These are phyloP conservation scores for Drosophila orosa DNA, from an alignment of 1,140 invertebrate species.

Conservation along the genomic window DNA sequence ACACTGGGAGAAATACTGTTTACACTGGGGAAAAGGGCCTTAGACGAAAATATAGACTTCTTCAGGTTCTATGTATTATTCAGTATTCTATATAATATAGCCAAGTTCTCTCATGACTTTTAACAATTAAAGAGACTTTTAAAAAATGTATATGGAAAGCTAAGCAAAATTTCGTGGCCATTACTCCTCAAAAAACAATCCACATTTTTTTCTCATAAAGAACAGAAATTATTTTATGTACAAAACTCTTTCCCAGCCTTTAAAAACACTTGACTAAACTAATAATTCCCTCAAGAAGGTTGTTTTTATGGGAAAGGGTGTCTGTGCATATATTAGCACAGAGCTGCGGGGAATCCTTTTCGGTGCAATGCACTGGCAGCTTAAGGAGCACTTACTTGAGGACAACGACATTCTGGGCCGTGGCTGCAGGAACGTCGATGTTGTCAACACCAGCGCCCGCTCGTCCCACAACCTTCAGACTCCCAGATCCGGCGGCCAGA, in stretches of 20 bases:
- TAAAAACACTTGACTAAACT: neutral
- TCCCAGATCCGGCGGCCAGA: constrained; percentile 89
- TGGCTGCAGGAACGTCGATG: constrained; percentile 96
- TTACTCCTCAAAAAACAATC: neutral
- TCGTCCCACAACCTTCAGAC: constrained; percentile 94
- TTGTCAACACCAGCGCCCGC: constrained; percentile 99
- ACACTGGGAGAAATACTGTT: neutral
- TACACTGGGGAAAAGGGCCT: neutral
- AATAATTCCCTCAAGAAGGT: neutral
- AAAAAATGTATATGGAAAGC: neutral
- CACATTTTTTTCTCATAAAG: neutral
- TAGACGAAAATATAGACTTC: neutral
- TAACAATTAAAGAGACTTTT: neutral
- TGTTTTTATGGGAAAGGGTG: neutral
- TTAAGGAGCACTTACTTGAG: constrained; percentile 92
- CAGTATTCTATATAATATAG: neutral
- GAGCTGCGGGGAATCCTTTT: neutral
- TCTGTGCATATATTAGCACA: constrained; percentile 3
- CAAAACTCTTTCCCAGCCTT: neutral
- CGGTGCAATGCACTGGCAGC: constrained; percentile 9
- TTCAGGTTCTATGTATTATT: neutral
- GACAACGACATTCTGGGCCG: constrained; percentile 93
- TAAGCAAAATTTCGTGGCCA: neutral
- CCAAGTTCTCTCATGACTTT: neutral
- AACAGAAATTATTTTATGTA: neutral